These are phyloP conservation scores for Fundulus diaphanus DNA, from an alignment of 2,797 vertebrate species.

Conservation along the genomic window DNA sequence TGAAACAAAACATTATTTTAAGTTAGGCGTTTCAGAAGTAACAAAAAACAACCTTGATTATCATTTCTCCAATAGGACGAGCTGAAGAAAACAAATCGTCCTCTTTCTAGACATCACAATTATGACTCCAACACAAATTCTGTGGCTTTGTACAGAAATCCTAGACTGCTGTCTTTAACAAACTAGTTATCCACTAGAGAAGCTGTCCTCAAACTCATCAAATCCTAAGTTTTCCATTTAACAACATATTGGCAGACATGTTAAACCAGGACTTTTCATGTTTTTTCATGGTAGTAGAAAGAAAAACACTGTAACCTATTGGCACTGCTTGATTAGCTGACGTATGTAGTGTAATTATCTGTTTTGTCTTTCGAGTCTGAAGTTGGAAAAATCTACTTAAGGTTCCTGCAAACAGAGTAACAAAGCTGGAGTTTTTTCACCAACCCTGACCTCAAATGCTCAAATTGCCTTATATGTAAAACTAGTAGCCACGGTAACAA, in stretches of 20 bases:
- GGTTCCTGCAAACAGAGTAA: neutral
- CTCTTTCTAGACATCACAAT: neutral
- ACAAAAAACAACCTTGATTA: constrained; percentile 1
- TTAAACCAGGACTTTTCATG: neutral
- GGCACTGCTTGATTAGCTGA: neutral
- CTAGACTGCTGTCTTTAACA: neutral
- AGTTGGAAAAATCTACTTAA: neutral
- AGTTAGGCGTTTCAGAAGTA: neutral
- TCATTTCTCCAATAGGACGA: neutral
- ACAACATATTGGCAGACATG: neutral
- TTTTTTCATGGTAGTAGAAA: neutral
- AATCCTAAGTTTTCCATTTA: neutral
- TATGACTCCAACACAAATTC: neutral
- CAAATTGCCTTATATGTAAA: neutral
- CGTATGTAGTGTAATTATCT: neutral
- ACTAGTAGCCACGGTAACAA: neutral
- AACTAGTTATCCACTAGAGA: neutral
- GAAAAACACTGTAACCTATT: neutral
- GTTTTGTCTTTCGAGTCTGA: neutral
- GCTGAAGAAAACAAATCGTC: neutral
- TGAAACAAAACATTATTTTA: neutral
- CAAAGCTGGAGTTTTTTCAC: neutral
- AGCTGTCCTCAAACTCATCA: no score
- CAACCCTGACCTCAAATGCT: neutral
- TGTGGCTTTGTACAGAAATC: neutral